phyloP scores from a whole-genome alignment of 2,888 invertebrate genomes.

The Mimas tiliae region DNA sequence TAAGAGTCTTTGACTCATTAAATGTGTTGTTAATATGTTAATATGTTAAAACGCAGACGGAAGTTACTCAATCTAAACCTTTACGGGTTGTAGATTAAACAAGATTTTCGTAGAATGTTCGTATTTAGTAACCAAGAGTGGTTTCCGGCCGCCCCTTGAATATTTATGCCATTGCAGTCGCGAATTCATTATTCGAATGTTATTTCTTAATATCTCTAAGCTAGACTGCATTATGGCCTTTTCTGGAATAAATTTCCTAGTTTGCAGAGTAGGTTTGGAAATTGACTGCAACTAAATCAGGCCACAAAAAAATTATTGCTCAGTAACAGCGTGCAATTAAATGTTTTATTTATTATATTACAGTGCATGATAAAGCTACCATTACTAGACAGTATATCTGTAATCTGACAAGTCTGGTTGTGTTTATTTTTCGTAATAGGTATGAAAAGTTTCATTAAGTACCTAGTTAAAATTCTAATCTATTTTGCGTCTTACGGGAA shows the following conservation, averaged over 20 bases:
- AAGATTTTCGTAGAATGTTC: slow-evolving; percentile 27
- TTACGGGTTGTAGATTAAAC: slow-evolving; percentile 28
- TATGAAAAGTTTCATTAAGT: not conserved
- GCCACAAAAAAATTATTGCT: slow-evolving; percentile 14
- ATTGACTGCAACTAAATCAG: slow-evolving; percentile 12
- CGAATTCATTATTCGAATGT: slow-evolving; percentile 38
- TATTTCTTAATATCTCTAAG: slow-evolving; percentile 43
- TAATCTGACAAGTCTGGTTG: not conserved
- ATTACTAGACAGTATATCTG: not conserved
- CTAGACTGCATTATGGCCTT: slow-evolving; percentile 15
- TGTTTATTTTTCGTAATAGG: too few relatives aligned
- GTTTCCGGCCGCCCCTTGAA: slow-evolving; percentile 41
- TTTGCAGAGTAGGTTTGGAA: not conserved
- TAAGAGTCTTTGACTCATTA: too few relatives aligned
- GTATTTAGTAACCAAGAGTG: slow-evolving; percentile 33
- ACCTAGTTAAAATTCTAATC: not conserved
- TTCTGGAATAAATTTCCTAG: slow-evolving; percentile 15
- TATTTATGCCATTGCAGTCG: slow-evolving; percentile 44
- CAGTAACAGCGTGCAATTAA: slow-evolving; percentile 6
- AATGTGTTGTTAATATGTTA: too few relatives aligned
- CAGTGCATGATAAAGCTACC: not conserved
- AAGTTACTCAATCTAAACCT: slow-evolving; percentile 35
- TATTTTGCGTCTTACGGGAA: not conserved
- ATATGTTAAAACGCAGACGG: too few relatives aligned
- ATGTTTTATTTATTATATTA: not conserved